Evolutionary conservation across 2,888 invertebrate species (phyloP).

Genomic region (Leucophenga montana): DNA sequence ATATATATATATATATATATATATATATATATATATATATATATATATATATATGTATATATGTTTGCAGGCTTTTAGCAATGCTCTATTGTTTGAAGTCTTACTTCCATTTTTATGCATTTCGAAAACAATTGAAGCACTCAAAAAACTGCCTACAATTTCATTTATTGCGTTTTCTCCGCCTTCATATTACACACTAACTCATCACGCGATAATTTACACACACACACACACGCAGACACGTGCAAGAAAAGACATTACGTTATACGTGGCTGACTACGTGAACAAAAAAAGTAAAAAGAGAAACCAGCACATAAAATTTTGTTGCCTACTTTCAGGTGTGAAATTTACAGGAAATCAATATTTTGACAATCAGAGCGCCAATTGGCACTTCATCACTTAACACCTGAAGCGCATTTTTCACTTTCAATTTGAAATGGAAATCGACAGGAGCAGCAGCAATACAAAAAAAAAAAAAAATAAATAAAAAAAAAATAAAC

Average conservation of each 20-base stretch:
- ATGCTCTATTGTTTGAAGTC: no score
- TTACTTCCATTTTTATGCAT: no score
- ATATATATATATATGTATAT: no score
- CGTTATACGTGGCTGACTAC: no score
- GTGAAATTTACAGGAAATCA: conserved; percentile 51
- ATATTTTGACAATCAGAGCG: conserved; percentile 56
- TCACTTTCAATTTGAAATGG: conserved; percentile 63
- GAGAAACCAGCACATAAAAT: conserved; percentile 48
- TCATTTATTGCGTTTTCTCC: no score
- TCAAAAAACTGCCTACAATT: no score
- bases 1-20: no score
- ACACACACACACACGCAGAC: conserved; percentile 16
- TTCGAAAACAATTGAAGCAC: no score
- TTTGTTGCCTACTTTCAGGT: conserved; percentile 54
- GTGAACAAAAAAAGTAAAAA: not conserved
- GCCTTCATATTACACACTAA: not conserved
- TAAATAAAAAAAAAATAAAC: not conserved
- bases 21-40: no score
- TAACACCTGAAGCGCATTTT: conserved; percentile 65
- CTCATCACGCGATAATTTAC: not conserved
- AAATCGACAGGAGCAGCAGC: conserved; percentile 16
- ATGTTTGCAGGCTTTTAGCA: no score
- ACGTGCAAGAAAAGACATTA: not conserved
- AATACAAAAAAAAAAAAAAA: conserved; percentile 8
- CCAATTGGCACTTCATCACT: conserved; percentile 65